A percentile compares a stretch with the other conserved stretches of the same genome.
Conservation (phyloP, 2,888 invertebrate species). For the Troides helena region DNA sequence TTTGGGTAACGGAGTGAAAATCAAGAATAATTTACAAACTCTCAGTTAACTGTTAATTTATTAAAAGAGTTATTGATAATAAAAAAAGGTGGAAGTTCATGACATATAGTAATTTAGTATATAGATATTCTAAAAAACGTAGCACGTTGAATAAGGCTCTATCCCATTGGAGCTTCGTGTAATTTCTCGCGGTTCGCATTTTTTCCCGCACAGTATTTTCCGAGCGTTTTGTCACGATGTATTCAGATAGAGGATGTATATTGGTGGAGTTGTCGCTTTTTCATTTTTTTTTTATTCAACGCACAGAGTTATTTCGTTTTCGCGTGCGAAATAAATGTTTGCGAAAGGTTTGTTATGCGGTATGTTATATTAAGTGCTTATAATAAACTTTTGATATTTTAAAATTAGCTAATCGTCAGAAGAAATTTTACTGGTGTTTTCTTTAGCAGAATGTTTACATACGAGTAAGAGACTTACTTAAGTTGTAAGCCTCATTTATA, state of each 20-base stretch:
- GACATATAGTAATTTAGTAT: background rate
- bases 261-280: conserved; percentile 35
- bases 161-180: conserved; percentile 33
- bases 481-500: too few species aligned
- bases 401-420: background rate
- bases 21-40: too few species aligned
- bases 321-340: conserved; percentile 25
- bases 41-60: too few species aligned
- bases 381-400: background rate
- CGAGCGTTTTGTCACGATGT: conserved; percentile 36
- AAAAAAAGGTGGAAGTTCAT: background rate
- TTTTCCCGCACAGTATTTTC: conserved; percentile 41
- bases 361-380: background rate
- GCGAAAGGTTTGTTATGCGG: conserved; percentile 11
- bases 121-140: background rate
- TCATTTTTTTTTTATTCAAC: conserved; percentile 36
- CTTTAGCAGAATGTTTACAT: background rate
- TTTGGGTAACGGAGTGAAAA: too few species aligned
- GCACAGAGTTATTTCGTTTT: conserved; percentile 30
- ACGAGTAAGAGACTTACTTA: too few species aligned
- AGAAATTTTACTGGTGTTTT: background rate
- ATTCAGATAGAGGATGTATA: conserved; percentile 38
- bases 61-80: too few species aligned
- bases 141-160: conserved; percentile 21
- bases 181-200: conserved; percentile 42